Evolutionary conservation across 64 coral and sea anemone genomes (phyloP).

Genomic region (Astreopora myriophthalma): DNA sequence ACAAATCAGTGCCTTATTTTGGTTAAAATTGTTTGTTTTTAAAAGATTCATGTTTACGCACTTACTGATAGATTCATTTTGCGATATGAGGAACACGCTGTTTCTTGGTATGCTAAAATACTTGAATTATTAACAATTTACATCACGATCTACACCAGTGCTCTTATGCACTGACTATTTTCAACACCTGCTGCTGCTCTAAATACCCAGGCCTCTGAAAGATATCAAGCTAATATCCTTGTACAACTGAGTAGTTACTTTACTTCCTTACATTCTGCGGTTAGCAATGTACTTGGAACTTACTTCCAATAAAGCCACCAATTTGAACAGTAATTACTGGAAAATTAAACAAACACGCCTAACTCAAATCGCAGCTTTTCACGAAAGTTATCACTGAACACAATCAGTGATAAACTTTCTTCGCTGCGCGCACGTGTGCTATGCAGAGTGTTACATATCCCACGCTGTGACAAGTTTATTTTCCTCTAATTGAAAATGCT

Average conservation of each 20-base stretch:
- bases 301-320: background rate
- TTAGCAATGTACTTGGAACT: background rate
- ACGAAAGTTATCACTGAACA: no score
- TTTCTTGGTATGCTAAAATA: background rate
- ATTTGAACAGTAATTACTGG: no score
- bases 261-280: background rate
- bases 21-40: background rate
- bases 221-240: background rate
- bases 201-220: background rate
- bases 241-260: background rate
- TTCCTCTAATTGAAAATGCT: no score
- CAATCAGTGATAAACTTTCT: no score
- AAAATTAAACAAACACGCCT: background rate
- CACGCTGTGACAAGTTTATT: no score
- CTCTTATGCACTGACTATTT: background rate
- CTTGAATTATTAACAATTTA: background rate
- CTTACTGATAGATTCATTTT: background rate
- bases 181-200: background rate
- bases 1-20: background rate
- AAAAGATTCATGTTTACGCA: background rate
- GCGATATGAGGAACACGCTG: background rate
- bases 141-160: background rate
- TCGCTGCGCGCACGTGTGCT: no score
- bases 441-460: no score
- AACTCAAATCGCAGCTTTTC: background rate